Base-by-base conservation (phyloP, 2,797 vertebrate genomes). In the Syncerus caffer region DNA sequence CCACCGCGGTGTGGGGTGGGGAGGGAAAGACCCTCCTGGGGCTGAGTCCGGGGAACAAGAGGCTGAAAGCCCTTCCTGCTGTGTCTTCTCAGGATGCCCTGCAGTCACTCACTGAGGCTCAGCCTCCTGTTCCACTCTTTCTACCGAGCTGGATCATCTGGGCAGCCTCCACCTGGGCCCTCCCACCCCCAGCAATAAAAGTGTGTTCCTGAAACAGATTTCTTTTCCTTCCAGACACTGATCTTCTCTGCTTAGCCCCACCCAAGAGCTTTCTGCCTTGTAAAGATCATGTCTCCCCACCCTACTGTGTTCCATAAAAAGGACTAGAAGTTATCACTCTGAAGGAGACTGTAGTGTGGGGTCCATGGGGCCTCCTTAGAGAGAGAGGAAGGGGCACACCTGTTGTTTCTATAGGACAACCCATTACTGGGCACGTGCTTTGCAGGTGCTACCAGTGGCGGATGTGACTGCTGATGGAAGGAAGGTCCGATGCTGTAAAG, bases 1-100 rank as follows among this genome's bases (percentile, higher is more conserved):
- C 55, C 67, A 94, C 42, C 89, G 97, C 8, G 98, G 97, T 71
- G 97, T 95, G 51, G 98, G 98, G 97, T 93, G 93, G 0, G 97
- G 90, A 96, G 91, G 99, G 98, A 38, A 60, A 83, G 99, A 98
- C 98, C 16, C 25, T 31, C 21, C 16, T 57, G 47, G 23, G 13
- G 27, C 7, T 7, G 21, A 10, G 57, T 14, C 11, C 19, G 47
- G 8, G 45, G 25, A 38, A 34, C 31, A 31, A 55, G 62, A 64
- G 12, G 6, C 64, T 90, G 34, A 95, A 7, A 3, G 31, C 7
- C 4, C 42, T 38, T 64, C 27, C 12, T 11, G 0, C 57, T 91
- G 53, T 38, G 27, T 31, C 38, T 79, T 67, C 11, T 3, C 45
- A 98, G 98, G 64, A 0, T 98, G 97, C 9, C 31, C 5, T 98